Evolutionary conservation across 2,888 invertebrate genomes (phyloP).

Genomic region (Acanthosoma haemorrhoidale): DNA sequence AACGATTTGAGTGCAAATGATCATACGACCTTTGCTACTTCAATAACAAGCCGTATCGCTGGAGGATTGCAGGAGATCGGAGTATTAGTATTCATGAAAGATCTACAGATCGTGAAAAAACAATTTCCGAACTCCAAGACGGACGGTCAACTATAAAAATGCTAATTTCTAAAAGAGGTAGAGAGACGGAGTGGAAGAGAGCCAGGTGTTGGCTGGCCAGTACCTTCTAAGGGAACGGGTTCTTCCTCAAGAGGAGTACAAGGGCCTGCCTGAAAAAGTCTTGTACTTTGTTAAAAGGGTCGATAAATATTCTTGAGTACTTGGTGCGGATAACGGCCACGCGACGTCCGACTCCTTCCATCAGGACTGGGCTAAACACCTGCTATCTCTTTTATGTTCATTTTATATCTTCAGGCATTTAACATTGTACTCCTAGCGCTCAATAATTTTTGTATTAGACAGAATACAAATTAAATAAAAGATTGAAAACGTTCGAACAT

Average conservation of each 20-base stretch:
- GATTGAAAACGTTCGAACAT: too few relatives aligned
- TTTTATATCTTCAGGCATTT: too few relatives aligned
- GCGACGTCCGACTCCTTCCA: background rate
- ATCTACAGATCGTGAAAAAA: background rate
- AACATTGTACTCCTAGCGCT: too few relatives aligned
- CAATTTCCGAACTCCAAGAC: background rate
- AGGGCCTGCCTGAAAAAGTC: background rate
- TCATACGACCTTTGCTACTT: too few relatives aligned
- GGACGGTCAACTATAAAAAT: background rate
- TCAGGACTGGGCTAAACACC: background rate
- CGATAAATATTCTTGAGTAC: background rate
- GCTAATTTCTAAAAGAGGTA: too few relatives aligned
- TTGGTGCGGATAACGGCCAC: background rate
- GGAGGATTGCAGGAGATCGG: too few relatives aligned
- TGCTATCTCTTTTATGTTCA: too few relatives aligned
- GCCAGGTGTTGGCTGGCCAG: background rate
- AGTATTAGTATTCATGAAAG: slow-evolving; percentile 1
- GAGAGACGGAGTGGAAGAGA: too few relatives aligned
- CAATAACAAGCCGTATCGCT: too few relatives aligned
- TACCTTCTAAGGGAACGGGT: background rate
- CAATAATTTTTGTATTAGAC: too few relatives aligned
- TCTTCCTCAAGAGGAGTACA: background rate
- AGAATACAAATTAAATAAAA: too few relatives aligned
- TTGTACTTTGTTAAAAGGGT: background rate
- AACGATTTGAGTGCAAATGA: too few relatives aligned